Evolutionary conservation across 2,888 invertebrate species (phyloP).

Genomic region (Troides helena): DNA sequence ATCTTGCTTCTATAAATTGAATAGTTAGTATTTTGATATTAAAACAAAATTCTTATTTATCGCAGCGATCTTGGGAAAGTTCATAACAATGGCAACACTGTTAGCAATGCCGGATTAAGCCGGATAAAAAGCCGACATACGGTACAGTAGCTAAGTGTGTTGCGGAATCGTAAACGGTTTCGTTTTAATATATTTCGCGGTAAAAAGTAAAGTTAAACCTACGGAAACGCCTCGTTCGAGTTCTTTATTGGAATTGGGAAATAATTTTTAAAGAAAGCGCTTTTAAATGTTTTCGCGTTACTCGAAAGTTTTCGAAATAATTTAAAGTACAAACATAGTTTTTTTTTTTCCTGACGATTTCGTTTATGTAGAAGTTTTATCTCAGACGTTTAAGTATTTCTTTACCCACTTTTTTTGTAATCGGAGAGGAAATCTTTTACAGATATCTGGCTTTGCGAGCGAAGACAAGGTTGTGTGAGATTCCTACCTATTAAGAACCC

Average conservation of each 20-base stretch:
- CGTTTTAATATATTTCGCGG: slow-evolving; percentile 14
- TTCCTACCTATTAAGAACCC: too few relatives aligned
- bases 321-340: too few relatives aligned
- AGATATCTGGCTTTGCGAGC: too few relatives aligned
- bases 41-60: too few relatives aligned
- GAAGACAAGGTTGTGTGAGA: too few relatives aligned
- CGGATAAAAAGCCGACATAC: slow-evolving; percentile 27
- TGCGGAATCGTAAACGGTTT: slow-evolving; percentile 19
- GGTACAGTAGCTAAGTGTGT: slow-evolving; percentile 8
- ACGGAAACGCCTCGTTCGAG: slow-evolving; percentile 13
- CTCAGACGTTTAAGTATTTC: too few relatives aligned
- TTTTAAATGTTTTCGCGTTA: slow-evolving; percentile 6
- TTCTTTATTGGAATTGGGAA: slow-evolving; percentile 17
- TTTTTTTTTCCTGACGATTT: too few relatives aligned
- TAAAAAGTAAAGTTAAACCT: slow-evolving; percentile 4
- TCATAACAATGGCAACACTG: not conserved
- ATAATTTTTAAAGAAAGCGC: slow-evolving; percentile 13
- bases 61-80: not conserved
- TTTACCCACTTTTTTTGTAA: too few relatives aligned
- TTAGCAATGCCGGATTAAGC: not conserved
- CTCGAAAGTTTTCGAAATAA: not conserved
- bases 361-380: too few relatives aligned
- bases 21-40: too few relatives aligned
- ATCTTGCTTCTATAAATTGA: too few relatives aligned
- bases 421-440: too few relatives aligned